Base-by-base conservation (phyloP, 2,888 invertebrate genomes). In the Nomada fabriciana region DNA sequence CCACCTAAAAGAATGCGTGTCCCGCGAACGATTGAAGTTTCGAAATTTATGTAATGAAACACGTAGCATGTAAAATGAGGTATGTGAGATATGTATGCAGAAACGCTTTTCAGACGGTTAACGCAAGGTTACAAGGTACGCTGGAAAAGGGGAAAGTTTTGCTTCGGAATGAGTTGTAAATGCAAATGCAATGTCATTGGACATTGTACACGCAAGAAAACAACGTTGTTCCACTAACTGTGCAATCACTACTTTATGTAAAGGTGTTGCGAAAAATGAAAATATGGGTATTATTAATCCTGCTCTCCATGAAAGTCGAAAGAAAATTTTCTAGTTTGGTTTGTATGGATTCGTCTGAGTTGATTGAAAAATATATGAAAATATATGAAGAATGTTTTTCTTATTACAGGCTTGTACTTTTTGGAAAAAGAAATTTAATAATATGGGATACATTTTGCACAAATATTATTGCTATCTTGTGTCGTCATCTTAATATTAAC, bases 111-210 rank as follows among this genome's bases (percentile, higher is more conserved):
- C 47, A 61, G 15, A 20, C 53, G 55, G 53, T 25, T 63, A 47
- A 47, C n/a, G 23, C 55, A 76, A 71, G 71, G 76, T 71, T 76
- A 36, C 11, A 20, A 20, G 29, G 36, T 53, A 53, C n/a, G 23
- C 23, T 47, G 18, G 76, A 47, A 76, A 70, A 71, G 29, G 43
- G 29, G 60, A 70, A 76, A 71, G 60, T 63, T 70, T 47, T 53
- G 13, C 18, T 7, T 63, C 29, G 9, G 9, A 29, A 2, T 11
- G 15, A n/a, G 7, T 59, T 29, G 29, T n/a, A 20, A 11, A 47
- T 43, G 36, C 20, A 52, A 60, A 52, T 43, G 15, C 52, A 36
- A 36, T 53, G 53, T 15, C 29, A 53, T 13, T 9, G 5, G 57
- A 4, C 57, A 57, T 57, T 57, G 25, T 57, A 57, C 25, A 3